A percentile compares a stretch with the other conserved stretches of the same genome.
These are phyloP conservation scores for Mamestra brassicae DNA, from an alignment of 2,888 invertebrate species.

Conservation along the genomic window DNA sequence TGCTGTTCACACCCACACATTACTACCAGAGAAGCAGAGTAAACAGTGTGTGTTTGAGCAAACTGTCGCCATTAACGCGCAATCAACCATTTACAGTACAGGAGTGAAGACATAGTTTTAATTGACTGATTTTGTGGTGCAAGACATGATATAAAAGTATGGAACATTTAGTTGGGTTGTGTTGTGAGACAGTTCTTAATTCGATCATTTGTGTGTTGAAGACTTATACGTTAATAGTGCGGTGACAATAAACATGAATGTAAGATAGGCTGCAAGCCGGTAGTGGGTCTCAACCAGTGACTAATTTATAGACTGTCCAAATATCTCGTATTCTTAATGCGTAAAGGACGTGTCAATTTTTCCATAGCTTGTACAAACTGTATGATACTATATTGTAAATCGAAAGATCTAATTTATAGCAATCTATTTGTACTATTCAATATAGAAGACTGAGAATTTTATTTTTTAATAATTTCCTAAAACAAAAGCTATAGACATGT, in stretches of 20 bases:
- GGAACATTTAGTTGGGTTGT: constrained; percentile 16
- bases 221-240: constrained; percentile 30
- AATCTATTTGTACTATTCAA: constrained; percentile 85
- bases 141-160: constrained; percentile 18
- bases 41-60: neutral
- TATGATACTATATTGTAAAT: constrained; percentile 82
- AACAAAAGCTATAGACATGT: constrained; percentile 72
- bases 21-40: neutral
- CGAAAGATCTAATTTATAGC: constrained; percentile 81
- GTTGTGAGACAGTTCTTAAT: constrained; percentile 30
- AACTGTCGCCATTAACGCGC: neutral
- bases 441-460: constrained; percentile 89
- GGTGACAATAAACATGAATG: constrained; percentile 51
- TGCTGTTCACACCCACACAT: neutral
- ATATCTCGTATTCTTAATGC: constrained; percentile 18
- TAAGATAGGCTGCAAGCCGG: constrained; percentile 35
- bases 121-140: constrained; percentile 21
- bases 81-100: neutral
- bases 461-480: constrained; percentile 83
- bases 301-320: constrained; percentile 42
- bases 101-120: constrained; percentile 10
- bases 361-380: constrained; percentile 82
- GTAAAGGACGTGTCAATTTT: constrained; percentile 73
- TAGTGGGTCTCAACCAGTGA: constrained; percentile 48
- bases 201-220: constrained; percentile 4